A percentile compares a stretch with the other conserved stretches of the same genome.
Conservation (phyloP, 1,140 invertebrate species). For the Ectropis grisescens region DNA sequence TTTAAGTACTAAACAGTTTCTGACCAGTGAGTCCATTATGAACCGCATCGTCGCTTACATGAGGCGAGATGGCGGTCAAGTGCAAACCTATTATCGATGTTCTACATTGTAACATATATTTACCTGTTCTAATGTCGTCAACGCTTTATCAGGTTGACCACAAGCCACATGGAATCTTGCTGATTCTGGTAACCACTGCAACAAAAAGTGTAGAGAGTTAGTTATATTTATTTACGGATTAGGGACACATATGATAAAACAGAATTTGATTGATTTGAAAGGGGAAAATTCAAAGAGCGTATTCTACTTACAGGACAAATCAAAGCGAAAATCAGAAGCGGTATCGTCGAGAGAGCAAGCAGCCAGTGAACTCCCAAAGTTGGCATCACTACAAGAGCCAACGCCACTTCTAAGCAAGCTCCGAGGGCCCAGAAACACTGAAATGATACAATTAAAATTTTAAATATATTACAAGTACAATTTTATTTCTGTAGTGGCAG, state of each 20-base stretch:
- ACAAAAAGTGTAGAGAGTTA: no score
- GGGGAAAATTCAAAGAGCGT: no score
- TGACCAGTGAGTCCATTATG: no score
- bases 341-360: slow-evolving; percentile 88
- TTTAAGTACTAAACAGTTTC: no score
- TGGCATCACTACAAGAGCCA: slow-evolving; percentile 93
- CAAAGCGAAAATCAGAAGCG: slow-evolving; percentile 86
- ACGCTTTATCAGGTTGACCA: slow-evolving; percentile 88
- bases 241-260: no score
- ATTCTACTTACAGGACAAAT: slow-evolving; percentile 80
- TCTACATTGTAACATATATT: neutral
- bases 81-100: no score
- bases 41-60: no score
- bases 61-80: no score
- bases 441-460: slow-evolving; percentile 18
- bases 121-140: slow-evolving; percentile 86
- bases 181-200: slow-evolving; percentile 94
- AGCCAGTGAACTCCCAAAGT: slow-evolving; percentile 93
- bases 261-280: slow-evolving; percentile 1
- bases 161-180: slow-evolving; percentile 89
- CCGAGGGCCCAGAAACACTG: slow-evolving; percentile 97
- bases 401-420: slow-evolving; percentile 91
- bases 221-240: no score
- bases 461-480: slow-evolving; percentile 11
- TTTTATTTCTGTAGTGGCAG: no score